These are phyloP conservation scores for Eretmochelys imbricata DNA, from an alignment of 2,113 vertebrate genomes.

Conservation along the genomic window DNA sequence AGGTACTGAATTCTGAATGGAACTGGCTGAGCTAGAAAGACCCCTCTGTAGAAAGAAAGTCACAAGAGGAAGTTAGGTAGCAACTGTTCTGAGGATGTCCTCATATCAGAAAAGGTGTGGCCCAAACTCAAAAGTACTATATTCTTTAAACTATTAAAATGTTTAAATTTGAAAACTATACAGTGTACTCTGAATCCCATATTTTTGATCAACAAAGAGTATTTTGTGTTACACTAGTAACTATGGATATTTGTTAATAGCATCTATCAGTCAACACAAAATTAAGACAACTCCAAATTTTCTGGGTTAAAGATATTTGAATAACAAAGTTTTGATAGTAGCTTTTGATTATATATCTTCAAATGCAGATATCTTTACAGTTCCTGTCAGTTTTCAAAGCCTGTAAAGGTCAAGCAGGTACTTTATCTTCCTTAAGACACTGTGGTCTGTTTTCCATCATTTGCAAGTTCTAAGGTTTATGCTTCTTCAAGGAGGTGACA, in stretches of 20 bases:
- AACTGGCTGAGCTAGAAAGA: background rate
- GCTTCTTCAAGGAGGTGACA: constrained; percentile 47
- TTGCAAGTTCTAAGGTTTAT: constrained; percentile 63
- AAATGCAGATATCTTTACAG: constrained; percentile 53
- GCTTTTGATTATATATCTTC: constrained; percentile 50
- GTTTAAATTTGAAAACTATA: background rate
- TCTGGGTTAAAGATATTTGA: constrained; percentile 23
- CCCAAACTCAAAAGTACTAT: background rate
- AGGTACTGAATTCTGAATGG: background rate
- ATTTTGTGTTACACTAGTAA: background rate
- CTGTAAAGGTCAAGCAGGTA: constrained; percentile 70
- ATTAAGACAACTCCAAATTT: background rate
- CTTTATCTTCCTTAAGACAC: constrained; percentile 66
- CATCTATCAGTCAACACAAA: background rate
- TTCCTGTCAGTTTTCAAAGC: constrained; percentile 53
- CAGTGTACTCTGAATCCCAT: background rate
- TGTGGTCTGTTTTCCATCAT: constrained; percentile 71
- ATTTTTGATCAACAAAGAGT: background rate
- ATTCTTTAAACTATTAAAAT: background rate
- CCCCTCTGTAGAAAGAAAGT: background rate
- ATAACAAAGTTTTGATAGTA: constrained; percentile 16
- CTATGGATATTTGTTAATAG: background rate
- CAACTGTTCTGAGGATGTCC: background rate
- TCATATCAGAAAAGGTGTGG: background rate
- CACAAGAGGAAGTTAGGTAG: background rate